Percentiles rank a stretch among this genome's conserved stretches.
Evolutionary conservation across 2,113 vertebrate species (phyloP).

Genomic region (Pteruthius melanotis): DNA sequence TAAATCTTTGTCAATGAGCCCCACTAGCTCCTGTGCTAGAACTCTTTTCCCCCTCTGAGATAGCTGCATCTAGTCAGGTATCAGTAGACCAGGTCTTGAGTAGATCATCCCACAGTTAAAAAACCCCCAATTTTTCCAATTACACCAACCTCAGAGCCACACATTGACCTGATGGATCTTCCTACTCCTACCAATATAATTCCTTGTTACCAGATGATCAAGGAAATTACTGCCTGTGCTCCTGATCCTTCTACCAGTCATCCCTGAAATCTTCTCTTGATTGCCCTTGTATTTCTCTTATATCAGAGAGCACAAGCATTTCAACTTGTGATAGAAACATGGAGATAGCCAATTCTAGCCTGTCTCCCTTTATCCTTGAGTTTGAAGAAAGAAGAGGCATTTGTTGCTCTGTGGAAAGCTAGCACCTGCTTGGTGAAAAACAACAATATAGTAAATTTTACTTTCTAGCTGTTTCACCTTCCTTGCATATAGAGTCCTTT

Average conservation of each 20-base stretch:
- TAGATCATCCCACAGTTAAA: not conserved
- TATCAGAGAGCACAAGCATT: not conserved
- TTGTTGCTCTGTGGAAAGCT: not conserved
- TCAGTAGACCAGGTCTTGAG: not conserved
- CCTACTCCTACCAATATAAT: not conserved
- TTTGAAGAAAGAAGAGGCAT: not conserved
- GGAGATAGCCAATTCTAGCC: not conserved
- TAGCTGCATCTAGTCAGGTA: rapidly evolving
- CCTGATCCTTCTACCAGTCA: not conserved
- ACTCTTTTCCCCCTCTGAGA: not conserved
- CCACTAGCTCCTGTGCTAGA: not conserved
- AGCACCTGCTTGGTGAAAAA: not conserved
- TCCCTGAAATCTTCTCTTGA: not conserved
- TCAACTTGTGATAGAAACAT: not conserved
- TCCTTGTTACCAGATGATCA: not conserved
- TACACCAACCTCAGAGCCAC: rapidly evolving
- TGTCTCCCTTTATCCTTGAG: not conserved
- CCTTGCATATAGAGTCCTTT: not conserved
- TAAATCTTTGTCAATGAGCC: not conserved
- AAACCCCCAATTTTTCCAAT: not conserved
- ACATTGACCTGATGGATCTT: too few relatives aligned
- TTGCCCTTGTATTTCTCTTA: not conserved
- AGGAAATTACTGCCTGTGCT: not conserved
- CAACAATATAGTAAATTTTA: not conserved
- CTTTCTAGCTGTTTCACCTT: not conserved